These are phyloP conservation scores for Chunga burmeisteri DNA, from an alignment of 2,113 vertebrate species.

Conservation along the genomic window DNA sequence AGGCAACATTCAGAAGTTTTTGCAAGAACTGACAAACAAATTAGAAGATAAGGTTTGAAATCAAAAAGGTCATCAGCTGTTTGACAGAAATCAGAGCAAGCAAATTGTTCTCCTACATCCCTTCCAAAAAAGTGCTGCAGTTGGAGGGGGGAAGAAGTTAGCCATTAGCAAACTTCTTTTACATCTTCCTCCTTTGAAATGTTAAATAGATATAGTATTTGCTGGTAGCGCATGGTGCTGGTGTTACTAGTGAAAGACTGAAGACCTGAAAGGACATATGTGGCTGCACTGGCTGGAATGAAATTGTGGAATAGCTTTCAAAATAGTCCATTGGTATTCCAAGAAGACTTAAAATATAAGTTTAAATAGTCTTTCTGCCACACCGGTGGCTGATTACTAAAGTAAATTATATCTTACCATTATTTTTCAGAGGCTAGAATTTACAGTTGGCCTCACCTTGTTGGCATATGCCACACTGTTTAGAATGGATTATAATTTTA, in stretches of 20 bases:
- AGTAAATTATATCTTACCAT: not conserved
- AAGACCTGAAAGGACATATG: not conserved
- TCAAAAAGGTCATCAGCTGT: not conserved
- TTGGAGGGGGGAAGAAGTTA: not conserved
- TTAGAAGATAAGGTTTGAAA: not conserved
- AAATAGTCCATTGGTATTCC: not conserved
- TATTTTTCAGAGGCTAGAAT: not conserved
- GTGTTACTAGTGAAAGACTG: not conserved
- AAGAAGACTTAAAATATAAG: not conserved
- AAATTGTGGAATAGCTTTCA: not conserved
- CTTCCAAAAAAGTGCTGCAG: not conserved
- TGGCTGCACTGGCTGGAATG: not conserved
- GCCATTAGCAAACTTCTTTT: not conserved
- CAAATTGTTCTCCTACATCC: not conserved
- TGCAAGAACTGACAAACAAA: not conserved
- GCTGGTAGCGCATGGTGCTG: not conserved
- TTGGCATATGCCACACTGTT: not conserved
- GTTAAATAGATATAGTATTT: not conserved
- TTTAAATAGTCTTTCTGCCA: not conserved
- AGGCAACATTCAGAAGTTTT: not conserved
- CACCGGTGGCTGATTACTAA: not conserved
- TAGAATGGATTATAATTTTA: not conserved
- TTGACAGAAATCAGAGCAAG: not conserved
- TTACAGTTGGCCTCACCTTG: not conserved
- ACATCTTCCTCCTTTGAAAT: not conserved